Conservation (phyloP, 2,888 invertebrate species). For the Drosophila neonasuta region DNA sequence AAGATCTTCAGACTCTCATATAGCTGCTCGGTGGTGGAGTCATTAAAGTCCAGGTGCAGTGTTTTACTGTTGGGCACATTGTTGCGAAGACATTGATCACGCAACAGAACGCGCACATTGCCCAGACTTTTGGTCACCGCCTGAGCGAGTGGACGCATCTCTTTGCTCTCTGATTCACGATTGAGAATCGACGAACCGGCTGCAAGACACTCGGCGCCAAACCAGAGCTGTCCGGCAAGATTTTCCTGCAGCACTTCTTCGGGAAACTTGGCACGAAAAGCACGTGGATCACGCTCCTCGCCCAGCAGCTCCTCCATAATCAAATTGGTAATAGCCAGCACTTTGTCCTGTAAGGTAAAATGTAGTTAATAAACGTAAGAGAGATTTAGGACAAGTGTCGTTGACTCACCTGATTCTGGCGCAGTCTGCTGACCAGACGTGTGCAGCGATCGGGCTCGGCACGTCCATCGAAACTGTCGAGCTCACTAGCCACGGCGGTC, state of each 20-base stretch:
- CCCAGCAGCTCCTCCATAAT: constrained; percentile 97
- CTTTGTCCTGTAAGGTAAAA: constrained; percentile 86
- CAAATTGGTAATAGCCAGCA: constrained; percentile 94
- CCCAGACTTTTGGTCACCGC: constrained; percentile 98
- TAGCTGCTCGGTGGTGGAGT: constrained; percentile 87
- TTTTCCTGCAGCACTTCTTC: constrained; percentile 99
- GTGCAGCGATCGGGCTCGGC: constrained; percentile 99
- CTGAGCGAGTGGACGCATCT: constrained; percentile 97
- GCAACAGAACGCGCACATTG: constrained; percentile 92
- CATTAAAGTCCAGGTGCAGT: constrained; percentile 84
- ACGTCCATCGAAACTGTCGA: constrained; percentile 99
- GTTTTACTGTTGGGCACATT: constrained; percentile 85
- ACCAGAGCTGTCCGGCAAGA: constrained; percentile 99
- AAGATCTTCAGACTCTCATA: constrained; percentile 93
- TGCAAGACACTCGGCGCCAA: constrained; percentile 99
- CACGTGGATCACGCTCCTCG: constrained; percentile 93
- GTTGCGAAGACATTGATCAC: constrained; percentile 92
- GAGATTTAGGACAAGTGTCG: not conserved
- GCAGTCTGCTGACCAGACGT: constrained; percentile 95
- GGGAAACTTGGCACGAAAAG: constrained; percentile 98
- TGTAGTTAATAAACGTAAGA: not conserved
- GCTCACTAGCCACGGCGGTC: constrained; percentile 96
- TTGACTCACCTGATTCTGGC: constrained; percentile 90
- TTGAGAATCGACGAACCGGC: constrained; percentile 99
- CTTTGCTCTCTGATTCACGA: constrained; percentile 96